These are phyloP conservation scores for Lordiphosa fenestrarum DNA, from an alignment of 2,888 invertebrate species.

Conservation along the genomic window DNA sequence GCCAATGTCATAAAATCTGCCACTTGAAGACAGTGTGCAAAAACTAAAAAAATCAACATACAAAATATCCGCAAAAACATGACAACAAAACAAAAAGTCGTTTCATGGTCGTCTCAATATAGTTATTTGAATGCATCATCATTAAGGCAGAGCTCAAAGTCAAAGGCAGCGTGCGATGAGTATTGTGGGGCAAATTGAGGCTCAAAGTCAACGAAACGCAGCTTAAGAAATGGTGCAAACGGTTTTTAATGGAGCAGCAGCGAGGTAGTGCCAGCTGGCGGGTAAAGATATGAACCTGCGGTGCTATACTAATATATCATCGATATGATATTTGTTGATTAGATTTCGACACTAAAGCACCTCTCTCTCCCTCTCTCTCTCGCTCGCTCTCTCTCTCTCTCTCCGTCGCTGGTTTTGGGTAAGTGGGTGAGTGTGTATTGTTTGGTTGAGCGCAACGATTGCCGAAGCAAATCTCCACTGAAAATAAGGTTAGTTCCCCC, in stretches of 20 bases:
- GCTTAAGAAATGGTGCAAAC: slow-evolving; percentile 7
- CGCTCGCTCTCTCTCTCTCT: not conserved
- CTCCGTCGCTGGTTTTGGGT: not conserved
- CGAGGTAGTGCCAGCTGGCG: not conserved
- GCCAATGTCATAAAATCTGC: too few species aligned
- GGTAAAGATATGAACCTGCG: slow-evolving; percentile 45
- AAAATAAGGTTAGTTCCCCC: too few species aligned
- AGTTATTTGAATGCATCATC: too few species aligned
- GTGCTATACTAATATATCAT: slow-evolving; percentile 40
- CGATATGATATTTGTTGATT: slow-evolving; percentile 59
- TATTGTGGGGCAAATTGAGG: not conserved
- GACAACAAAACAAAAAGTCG: too few species aligned
- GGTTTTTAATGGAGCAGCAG: slow-evolving; percentile 2
- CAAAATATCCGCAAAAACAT: too few species aligned
- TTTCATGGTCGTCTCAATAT: too few species aligned
- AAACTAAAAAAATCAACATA: too few species aligned
- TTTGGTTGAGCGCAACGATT: slow-evolving; percentile 9
- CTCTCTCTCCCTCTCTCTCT: slow-evolving; percentile 6
- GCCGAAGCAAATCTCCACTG: slow-evolving; percentile 32
- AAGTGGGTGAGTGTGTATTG: slow-evolving; percentile 17
- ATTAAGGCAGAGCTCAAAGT: too few species aligned
- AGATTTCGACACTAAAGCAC: slow-evolving; percentile 54
- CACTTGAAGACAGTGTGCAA: too few species aligned
- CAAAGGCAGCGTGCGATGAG: too few species aligned
- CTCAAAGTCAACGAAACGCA: slow-evolving; percentile 2